A percentile compares a stretch with the other conserved stretches of the same genome.
Conservation (phyloP, 2,797 vertebrate species). For the Rhynchonycteris naso region DNA sequence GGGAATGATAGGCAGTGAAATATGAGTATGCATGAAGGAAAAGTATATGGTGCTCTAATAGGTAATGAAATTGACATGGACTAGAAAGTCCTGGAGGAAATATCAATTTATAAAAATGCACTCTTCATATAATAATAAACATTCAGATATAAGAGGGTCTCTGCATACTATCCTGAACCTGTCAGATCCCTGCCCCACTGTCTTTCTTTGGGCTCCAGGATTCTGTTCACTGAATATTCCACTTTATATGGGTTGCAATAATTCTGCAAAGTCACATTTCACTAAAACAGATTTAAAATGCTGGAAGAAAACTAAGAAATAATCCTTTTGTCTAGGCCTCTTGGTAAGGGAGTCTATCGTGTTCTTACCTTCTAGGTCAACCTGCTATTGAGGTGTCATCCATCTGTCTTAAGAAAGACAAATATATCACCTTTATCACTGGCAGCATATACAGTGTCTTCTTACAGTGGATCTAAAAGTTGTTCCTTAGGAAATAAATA, state of each 20-base stretch:
- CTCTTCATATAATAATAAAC: not conserved
- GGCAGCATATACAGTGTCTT: not conserved
- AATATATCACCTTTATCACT: not conserved
- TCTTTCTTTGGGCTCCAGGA: conserved; percentile 35
- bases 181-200: not conserved
- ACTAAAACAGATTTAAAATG: conserved; percentile 67
- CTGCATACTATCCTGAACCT: not conserved
- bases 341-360: not conserved
- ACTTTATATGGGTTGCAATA: conserved; percentile 8
- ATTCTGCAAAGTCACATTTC: conserved; percentile 62
- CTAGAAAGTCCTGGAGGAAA: not conserved
- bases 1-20: not conserved
- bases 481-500: not conserved
- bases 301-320: conserved; percentile 58
- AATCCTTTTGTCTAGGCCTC: not conserved
- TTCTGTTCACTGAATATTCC: conserved; percentile 57
- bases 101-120: not conserved
- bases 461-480: not conserved
- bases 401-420: not conserved
- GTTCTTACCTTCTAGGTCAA: not conserved
- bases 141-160: not conserved
- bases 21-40: not conserved
- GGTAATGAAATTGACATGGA: not conserved
- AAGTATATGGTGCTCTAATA: not conserved
- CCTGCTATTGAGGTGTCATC: not conserved